Evolutionary conservation across 2,888 invertebrate genomes (phyloP).

Genomic region (Tipula helvola): DNA sequence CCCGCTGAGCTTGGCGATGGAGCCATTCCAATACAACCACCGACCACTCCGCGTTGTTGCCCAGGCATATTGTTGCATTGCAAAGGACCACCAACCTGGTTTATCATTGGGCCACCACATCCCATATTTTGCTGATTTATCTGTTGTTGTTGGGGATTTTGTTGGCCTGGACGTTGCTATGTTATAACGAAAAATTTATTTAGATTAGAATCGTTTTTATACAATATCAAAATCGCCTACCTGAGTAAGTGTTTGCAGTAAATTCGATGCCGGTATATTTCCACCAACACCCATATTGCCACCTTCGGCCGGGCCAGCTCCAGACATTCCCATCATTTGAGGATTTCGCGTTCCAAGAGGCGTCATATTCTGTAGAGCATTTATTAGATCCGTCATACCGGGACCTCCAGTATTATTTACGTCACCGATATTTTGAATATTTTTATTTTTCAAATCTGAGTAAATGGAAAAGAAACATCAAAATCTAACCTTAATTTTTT

Average conservation of each 20-base stretch:
- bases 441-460: slow-evolving; percentile 13
- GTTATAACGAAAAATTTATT: slow-evolving; percentile 23
- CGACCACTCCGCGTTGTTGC: slow-evolving; percentile 35
- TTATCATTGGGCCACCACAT: slow-evolving; percentile 20
- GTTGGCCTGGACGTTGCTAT: slow-evolving; percentile 30
- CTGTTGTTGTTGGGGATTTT: slow-evolving; percentile 19
- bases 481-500: not conserved
- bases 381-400: slow-evolving; percentile 73
- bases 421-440: slow-evolving; percentile 18
- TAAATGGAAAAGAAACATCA: not conserved
- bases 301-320: slow-evolving; percentile 24
- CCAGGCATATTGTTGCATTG: slow-evolving; percentile 30
- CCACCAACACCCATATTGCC: slow-evolving; percentile 24
- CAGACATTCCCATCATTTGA: slow-evolving; percentile 45
- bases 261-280: slow-evolving; percentile 43
- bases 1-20: slow-evolving; percentile 73
- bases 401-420: slow-evolving; percentile 35
- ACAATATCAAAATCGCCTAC: slow-evolving; percentile 22
- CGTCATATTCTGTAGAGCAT: slow-evolving; percentile 75
- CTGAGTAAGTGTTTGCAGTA: slow-evolving; percentile 65
- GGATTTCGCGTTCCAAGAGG: slow-evolving; percentile 49
- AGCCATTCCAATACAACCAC: slow-evolving; percentile 38
- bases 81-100: slow-evolving; percentile 30
- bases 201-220: not conserved
- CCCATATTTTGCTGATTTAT: slow-evolving; percentile 23